phyloP scores from a whole-genome alignment of 2,888 invertebrate species.

The Eupithecia vulgata region DNA sequence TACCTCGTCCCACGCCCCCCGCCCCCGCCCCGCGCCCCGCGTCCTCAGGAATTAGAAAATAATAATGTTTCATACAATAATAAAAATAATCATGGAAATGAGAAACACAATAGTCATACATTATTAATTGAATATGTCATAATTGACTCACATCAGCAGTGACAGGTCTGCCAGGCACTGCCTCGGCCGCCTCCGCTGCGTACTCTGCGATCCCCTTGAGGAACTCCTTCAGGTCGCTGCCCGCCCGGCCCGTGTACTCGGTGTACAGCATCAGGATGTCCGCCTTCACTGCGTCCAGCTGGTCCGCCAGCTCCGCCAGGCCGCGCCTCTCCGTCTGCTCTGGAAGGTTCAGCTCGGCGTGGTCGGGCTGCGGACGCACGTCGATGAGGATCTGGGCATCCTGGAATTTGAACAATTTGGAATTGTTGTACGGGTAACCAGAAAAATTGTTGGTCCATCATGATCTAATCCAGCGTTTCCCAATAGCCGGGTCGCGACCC shows the following conservation, averaged over 20 bases:
- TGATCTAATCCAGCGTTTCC: too few relatives aligned
- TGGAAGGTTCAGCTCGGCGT: constrained; percentile 23
- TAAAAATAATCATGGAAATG: too few relatives aligned
- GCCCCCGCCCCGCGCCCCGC: too few relatives aligned
- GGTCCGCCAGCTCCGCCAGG: constrained; percentile 58
- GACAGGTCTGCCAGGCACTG: constrained; percentile 42
- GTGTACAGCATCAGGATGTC: constrained; percentile 71
- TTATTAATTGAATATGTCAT: too few relatives aligned
- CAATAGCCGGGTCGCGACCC: too few relatives aligned
- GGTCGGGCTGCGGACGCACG: constrained; percentile 25
- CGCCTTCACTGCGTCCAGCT: constrained; percentile 57
- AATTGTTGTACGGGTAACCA: neutral
- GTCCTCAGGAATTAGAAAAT: neutral
- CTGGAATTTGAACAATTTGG: constrained; percentile 41
- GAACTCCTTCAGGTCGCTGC: constrained; percentile 63
- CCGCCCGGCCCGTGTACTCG: constrained; percentile 64
- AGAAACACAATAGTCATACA: too few relatives aligned
- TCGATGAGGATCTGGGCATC: constrained; percentile 46
- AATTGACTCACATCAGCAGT: constrained; percentile 57
- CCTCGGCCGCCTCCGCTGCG: constrained; percentile 51
- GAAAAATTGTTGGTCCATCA: neutral
- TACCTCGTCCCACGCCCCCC: neutral
- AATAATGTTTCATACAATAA: too few relatives aligned
- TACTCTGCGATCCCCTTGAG: constrained; percentile 60
- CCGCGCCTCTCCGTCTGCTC: constrained; percentile 59